These are phyloP conservation scores for Seriola rivoliana DNA, from an alignment of 2,113 vertebrate genomes.

Conservation along the genomic window DNA sequence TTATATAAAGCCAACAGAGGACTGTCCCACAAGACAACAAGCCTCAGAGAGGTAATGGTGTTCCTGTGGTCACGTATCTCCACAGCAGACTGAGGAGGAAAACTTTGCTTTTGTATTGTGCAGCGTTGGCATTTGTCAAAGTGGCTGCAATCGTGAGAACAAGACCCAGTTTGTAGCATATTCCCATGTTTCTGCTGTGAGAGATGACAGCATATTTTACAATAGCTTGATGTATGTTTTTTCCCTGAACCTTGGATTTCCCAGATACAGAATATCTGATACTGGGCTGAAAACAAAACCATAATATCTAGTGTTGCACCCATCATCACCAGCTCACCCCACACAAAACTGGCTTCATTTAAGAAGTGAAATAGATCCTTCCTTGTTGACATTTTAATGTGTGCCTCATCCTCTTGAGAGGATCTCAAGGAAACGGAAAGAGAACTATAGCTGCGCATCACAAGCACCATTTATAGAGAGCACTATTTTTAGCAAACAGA, in stretches of 20 bases:
- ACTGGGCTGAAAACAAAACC: constrained; percentile 27
- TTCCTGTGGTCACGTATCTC: too few relatives aligned
- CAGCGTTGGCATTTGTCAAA: not conserved
- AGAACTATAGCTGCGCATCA: constrained; percentile 62
- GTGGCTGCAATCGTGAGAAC: not conserved
- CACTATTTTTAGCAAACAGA: constrained; percentile 80
- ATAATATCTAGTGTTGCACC: not conserved
- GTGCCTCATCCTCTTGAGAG: constrained; percentile 50
- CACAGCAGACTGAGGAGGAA: too few relatives aligned
- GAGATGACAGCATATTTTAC: not conserved
- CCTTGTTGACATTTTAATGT: constrained; percentile 59
- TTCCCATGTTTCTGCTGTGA: not conserved
- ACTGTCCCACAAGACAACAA: too few relatives aligned
- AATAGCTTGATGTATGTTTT: not conserved
- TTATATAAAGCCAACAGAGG: too few relatives aligned
- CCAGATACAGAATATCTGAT: not conserved
- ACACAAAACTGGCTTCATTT: constrained; percentile 38
- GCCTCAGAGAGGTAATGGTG: too few relatives aligned
- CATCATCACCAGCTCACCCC: constrained; percentile 6
- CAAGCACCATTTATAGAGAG: constrained; percentile 62
- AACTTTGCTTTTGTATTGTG: too few relatives aligned
- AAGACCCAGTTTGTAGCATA: not conserved
- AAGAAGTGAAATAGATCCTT: constrained; percentile 54
- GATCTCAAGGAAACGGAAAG: constrained; percentile 56
- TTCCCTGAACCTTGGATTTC: constrained; percentile 9